phyloP scores from a whole-genome alignment of 2,113 vertebrate species.

The Morone saxatilis region DNA sequence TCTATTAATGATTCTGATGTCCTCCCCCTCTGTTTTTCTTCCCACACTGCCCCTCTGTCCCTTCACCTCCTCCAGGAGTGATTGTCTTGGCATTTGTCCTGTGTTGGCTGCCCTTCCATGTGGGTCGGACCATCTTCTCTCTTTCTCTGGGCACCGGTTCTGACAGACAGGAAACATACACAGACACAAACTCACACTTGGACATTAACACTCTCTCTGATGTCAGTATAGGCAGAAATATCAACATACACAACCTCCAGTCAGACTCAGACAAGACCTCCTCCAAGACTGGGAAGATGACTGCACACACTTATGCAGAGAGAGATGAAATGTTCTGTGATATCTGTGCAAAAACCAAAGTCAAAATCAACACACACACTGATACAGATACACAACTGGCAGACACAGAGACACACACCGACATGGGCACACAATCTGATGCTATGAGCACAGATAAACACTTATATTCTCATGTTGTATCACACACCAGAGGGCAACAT shows the following conservation, averaged over 20 bases:
- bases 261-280: not conserved
- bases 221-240: not conserved
- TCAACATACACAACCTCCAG: not conserved
- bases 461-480: not conserved
- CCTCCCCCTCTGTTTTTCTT: not conserved
- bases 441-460: not conserved
- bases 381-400: not conserved
- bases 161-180: constrained; percentile 41
- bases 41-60: not conserved
- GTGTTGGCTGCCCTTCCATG: constrained; percentile 87
- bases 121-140: constrained; percentile 84
- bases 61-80: constrained; percentile 72
- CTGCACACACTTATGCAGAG: not conserved
- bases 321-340: not conserved
- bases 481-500: not conserved
- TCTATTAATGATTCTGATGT: not conserved
- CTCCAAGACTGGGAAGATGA: not conserved
- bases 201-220: not conserved
- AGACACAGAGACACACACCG: not conserved
- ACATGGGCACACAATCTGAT: not conserved
- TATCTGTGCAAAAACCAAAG: not conserved
- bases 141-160: constrained; percentile 56
- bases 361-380: not conserved
- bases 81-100: constrained; percentile 86
- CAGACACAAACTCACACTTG: not conserved